Base-by-base conservation (phyloP, 2,113 vertebrate species). In the Gambusia affinis region DNA sequence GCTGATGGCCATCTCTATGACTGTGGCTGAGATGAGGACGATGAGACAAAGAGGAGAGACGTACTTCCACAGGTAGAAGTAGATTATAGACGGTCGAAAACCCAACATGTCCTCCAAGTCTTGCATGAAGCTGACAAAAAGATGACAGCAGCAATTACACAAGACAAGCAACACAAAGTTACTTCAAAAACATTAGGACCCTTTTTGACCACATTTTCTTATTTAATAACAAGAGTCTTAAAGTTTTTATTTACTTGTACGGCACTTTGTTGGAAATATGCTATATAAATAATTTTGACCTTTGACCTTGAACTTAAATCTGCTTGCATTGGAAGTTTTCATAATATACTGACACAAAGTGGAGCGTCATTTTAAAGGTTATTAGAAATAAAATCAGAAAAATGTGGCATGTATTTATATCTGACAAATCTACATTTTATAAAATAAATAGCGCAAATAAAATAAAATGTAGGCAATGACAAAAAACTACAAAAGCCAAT, bases 11-110 rank as follows among this genome's bases (percentile, higher is more conserved):
- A 99, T 95, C 89, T 99, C 98, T 68, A 99, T 94, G 81, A 99
- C 78, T n/a, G 95, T 96, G 89, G 97, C 95, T 0, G 92, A 92
- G 91, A 98, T 97, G 62, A 99, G 95, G 67, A 98, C 84, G 0
- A 96, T 95, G 92, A 99, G 97, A 87, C 96, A 98, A 71, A 98
- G 68, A 0, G 98, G 98, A 19, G 98, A 99, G 66, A 99, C 95
- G 0, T 98, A 99, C 91, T 98, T 99, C 98, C 98, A 99, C 91
- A 97, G 88, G 92, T 99, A 99, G 94, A 96, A 99, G 78, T 99
- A 99, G 85, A 96, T 95, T 11, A 83, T 85, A 57, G 87, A 95
- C 1, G 98, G 98, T 51, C 94, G 91, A 89, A 99, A 99, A 29
- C 98, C 98, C 91, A 99, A 81, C 98, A 99, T 99, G 74, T 99